Evolutionary conservation across 2,113 vertebrate species (phyloP), one percentile per base, ranked within the genome.

Genomic region (Seriola rivoliana): DNA sequence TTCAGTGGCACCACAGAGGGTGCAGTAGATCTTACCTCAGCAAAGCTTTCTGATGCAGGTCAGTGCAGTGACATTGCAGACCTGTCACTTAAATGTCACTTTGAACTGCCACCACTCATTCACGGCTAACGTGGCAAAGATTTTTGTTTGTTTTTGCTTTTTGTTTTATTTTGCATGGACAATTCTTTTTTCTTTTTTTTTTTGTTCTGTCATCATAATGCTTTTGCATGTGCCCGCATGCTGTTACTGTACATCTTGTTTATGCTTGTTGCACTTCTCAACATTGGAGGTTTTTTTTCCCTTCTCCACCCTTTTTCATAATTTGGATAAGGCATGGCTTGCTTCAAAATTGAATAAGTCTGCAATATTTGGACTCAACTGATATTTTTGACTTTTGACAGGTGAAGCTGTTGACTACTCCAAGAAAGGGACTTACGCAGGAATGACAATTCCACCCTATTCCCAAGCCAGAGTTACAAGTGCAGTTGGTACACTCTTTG

Each of bases 401-500:
- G 98, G 97, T 98, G 97, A 98, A 96, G 98, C 98, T 95, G 96
- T 99, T 96, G 97, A 99, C 96, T 99, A 99, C 94, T 98, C 98
- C 96, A 97, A 96, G 96, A 99, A 98, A 97, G 96, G 96, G 92
- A 81, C 92, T 78, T 97, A 97, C 87, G 73, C 95, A 87, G 97
- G 96, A 88, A 95, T 97, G 94, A 96, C 95, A 95, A 96, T 97
- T 80, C 96, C 98, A 50, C 97, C 97, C 21, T 99, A 97, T 96
- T 97, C 97, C 85, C 97, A 98, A 95, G 95, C 96, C 81, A 93
- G 94, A 92, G 93, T 93, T 55, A 94, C 94, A 74, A 95, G 96
- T 86, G 93, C 96, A 83, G 92, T 95, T 75, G 95, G 95, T 90
- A 94, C 95, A 75, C 90, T 89, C 64, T 97, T 97, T 93, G 96